Conservation (phyloP, 1,140 invertebrate genomes). For the Calosoma granatense region DNA sequence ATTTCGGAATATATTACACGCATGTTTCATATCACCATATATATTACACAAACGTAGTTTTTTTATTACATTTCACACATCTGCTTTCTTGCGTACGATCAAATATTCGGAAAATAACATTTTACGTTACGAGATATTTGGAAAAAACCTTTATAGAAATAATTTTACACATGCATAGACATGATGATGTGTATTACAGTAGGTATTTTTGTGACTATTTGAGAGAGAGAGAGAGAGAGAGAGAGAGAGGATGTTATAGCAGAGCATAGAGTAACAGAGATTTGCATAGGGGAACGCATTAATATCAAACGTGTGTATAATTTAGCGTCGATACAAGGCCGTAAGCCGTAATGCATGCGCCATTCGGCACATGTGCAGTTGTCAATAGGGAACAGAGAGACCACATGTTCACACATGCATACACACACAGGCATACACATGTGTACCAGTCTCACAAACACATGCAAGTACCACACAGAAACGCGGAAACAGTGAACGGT, state of each 20-base stretch:
- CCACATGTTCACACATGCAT: slow-evolving; percentile 2
- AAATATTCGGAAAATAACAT: too few species aligned
- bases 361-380: slow-evolving; percentile 2
- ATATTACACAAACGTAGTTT: background rate
- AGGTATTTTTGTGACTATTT: too few species aligned
- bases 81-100: too few species aligned
- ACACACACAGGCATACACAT: background rate
- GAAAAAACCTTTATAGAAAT: too few species aligned
- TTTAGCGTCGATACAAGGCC: too few species aligned
- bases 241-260: background rate
- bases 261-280: too few species aligned
- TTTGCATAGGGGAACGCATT: slow-evolving; percentile 1
- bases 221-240: background rate
- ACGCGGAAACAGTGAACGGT: too few species aligned
- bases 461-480: background rate
- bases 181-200: too few species aligned
- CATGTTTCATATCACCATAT: background rate
- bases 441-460: background rate
- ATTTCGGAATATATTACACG: background rate
- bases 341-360: background rate
- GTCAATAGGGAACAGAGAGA: background rate
- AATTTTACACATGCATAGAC: too few species aligned
- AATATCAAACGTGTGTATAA: background rate
- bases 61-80: too few species aligned
- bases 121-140: too few species aligned